These are phyloP conservation scores for Isotomurus palustris DNA, from an alignment of 2,888 invertebrate species.

Conservation along the genomic window DNA sequence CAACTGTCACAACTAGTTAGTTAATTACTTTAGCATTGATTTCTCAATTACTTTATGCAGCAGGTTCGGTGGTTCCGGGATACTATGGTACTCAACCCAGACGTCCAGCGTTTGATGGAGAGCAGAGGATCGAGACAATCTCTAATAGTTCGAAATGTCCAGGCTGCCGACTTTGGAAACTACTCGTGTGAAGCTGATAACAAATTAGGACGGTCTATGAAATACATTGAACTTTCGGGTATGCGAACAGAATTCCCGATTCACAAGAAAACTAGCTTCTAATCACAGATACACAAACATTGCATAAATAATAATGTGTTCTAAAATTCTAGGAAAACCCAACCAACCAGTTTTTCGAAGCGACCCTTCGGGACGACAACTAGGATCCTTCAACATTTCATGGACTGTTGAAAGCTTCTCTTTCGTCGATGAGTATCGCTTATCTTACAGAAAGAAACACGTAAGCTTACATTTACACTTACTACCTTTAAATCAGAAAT, in stretches of 20 bases:
- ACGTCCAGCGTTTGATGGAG: constrained; percentile 63
- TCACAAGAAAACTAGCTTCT: constrained; percentile 48
- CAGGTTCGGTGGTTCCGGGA: constrained; percentile 64
- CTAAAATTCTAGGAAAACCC: constrained; percentile 65
- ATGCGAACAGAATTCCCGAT: too few relatives aligned
- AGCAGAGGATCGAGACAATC: constrained; percentile 63
- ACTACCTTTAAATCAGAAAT: neutral
- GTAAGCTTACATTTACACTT: constrained; percentile 49
- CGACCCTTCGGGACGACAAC: constrained; percentile 59
- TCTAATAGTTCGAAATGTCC: constrained; percentile 63
- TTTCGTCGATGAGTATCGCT: constrained; percentile 63
- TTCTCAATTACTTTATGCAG: constrained; percentile 50
- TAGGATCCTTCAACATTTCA: constrained; percentile 63
- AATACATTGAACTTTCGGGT: constrained; percentile 63
- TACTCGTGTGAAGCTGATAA: constrained; percentile 68
- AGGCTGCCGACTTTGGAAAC: constrained; percentile 64
- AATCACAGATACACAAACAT: too few relatives aligned
- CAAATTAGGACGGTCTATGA: constrained; percentile 61
- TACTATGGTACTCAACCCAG: constrained; percentile 64
- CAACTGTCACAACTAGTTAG: too few relatives aligned
- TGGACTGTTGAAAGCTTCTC: constrained; percentile 65
- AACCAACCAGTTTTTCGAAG: constrained; percentile 63
- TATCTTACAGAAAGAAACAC: constrained; percentile 61
- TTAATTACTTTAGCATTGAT: too few relatives aligned
- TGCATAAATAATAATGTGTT: too few relatives aligned